phyloP scores from a whole-genome alignment of 2,113 vertebrate species.

The Camelus bactrianus region DNA sequence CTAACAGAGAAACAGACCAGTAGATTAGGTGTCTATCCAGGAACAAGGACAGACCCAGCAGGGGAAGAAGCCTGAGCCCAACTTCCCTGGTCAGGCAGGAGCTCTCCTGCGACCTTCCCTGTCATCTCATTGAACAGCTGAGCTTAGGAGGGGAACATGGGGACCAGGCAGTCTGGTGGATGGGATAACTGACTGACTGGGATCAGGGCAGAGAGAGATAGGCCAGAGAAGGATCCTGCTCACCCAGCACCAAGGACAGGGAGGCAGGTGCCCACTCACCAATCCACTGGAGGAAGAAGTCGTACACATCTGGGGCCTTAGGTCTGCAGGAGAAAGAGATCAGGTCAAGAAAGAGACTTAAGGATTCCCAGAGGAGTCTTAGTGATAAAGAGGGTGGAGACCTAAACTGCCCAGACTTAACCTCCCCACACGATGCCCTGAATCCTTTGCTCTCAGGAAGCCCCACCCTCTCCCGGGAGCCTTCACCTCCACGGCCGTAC shows the following conservation, averaged over 20 bases:
- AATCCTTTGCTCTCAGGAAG: not conserved
- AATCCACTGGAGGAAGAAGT: constrained; percentile 87
- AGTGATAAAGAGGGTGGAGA: too few relatives aligned
- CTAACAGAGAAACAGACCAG: not conserved
- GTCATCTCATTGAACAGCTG: not conserved
- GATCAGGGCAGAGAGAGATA: not conserved
- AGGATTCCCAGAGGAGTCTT: not conserved
- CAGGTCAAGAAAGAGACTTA: rapidly evolving
- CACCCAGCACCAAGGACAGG: not conserved
- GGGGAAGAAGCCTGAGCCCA: not conserved
- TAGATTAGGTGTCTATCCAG: not conserved
- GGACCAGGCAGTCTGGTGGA: not conserved
- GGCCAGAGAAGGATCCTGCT: not conserved
- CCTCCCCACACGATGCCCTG: not conserved
- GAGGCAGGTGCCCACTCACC: constrained; percentile 83
- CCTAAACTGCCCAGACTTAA: not conserved
- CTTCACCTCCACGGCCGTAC: constrained; percentile 78
- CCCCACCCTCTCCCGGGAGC: not conserved
- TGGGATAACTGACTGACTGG: not conserved
- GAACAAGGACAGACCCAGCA: not conserved
- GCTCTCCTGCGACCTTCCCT: not conserved
- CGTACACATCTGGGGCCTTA: constrained; percentile 85
- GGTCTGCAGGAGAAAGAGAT: constrained; percentile 85
- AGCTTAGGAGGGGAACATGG: not conserved
- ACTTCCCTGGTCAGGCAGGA: not conserved